Percentiles rank a stretch among this genome's conserved stretches.
Conservation (phyloP, 2,113 vertebrate genomes). For the Barbus barbus region DNA sequence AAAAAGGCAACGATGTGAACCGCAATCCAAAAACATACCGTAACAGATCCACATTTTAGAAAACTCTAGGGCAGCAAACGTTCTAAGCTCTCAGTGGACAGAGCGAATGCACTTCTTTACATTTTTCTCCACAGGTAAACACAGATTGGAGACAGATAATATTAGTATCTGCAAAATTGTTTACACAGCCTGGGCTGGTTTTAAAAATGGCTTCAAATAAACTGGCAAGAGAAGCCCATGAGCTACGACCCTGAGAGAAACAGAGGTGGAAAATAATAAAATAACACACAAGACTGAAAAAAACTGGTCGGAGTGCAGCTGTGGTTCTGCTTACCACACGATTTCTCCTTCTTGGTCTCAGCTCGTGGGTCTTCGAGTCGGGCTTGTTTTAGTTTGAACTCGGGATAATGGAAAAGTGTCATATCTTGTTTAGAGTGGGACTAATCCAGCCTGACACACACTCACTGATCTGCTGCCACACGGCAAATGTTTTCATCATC, state of each 20-base stretch:
- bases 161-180: constrained; percentile 41
- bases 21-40: constrained; percentile 49
- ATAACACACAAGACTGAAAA: constrained; percentile 44
- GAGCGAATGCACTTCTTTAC: constrained; percentile 10
- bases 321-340: constrained; percentile 7
- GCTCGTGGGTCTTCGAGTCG: constrained; percentile 35
- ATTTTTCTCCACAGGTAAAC: constrained; percentile 46
- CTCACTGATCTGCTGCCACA: constrained; percentile 73
- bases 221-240: neutral
- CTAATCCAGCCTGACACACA: constrained; percentile 71
- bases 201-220: constrained; percentile 50
- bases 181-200: constrained; percentile 36
- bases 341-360: constrained; percentile 31
- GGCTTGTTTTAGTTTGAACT: constrained; percentile 60
- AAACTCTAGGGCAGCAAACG: constrained; percentile 14
- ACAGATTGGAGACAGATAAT: constrained; percentile 47
- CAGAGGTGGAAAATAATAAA: neutral
- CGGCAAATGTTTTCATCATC: constrained; percentile 69
- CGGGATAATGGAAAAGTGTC: constrained; percentile 73
- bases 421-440: constrained; percentile 73
- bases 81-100: neutral
- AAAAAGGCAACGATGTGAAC: too few relatives aligned
- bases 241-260: constrained; percentile 13
- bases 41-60: constrained; percentile 41
- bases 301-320: constrained; percentile 33